Percentiles rank a stretch among this genome's conserved stretches.
Evolutionary conservation across 2,797 vertebrate genomes (phyloP).

Genomic region (Oreortyx pictus): DNA sequence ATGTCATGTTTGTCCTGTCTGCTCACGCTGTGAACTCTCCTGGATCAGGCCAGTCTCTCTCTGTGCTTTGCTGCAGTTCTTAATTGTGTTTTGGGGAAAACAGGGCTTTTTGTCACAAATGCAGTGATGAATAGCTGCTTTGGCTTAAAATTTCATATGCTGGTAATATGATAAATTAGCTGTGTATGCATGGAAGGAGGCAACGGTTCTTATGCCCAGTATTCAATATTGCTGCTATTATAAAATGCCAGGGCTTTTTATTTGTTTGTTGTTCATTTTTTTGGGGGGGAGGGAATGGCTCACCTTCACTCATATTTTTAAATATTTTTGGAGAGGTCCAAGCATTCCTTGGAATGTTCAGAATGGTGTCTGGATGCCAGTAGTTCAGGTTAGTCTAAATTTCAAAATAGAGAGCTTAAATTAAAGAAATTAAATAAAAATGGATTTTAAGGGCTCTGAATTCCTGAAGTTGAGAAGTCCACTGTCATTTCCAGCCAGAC

Average conservation of each 20-base stretch:
- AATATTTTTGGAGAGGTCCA: background rate
- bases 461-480: background rate
- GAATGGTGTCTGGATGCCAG: background rate
- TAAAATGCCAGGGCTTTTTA: background rate
- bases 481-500: background rate
- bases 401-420: background rate
- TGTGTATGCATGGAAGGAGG: background rate
- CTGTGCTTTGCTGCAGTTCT: background rate
- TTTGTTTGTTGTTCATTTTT: background rate
- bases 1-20: background rate
- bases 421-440: background rate
- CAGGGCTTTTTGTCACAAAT: background rate
- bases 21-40: background rate
- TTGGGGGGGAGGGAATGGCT: background rate
- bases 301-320: background rate
- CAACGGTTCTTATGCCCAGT: background rate
- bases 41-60: background rate
- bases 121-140: background rate
- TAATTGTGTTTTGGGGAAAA: accelerated
- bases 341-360: background rate
- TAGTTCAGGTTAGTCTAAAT: background rate
- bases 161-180: background rate
- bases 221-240: background rate
- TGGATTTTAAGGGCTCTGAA: background rate
- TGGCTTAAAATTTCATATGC: background rate